These are phyloP conservation scores for Helicoverpa zea DNA, from an alignment of 1,140 invertebrate genomes.

Conservation along the genomic window DNA sequence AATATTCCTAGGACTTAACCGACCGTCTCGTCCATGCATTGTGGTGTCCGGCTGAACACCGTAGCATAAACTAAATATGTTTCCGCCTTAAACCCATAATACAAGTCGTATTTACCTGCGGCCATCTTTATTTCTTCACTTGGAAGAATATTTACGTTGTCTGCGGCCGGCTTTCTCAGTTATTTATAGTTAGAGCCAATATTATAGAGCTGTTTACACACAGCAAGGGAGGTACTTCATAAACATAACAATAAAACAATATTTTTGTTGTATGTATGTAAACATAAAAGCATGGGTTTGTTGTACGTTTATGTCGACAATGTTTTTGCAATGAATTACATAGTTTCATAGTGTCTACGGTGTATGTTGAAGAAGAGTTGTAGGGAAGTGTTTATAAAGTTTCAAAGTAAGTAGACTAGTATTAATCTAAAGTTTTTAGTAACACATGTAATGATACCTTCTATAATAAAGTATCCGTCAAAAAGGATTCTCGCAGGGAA, in stretches of 20 bases:
- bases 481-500: too few relatives aligned
- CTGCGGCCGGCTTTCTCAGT: conserved; percentile 21
- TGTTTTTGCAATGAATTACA: too few relatives aligned
- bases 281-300: not conserved
- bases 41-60: conserved; percentile 17
- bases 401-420: too few relatives aligned
- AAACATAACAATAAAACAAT: not conserved
- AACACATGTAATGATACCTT: too few relatives aligned
- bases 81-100: conserved; percentile 50
- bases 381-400: too few relatives aligned
- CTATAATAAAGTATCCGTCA: too few relatives aligned
- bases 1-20: conserved; percentile 3
- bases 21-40: conserved; percentile 16
- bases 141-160: conserved; percentile 49
- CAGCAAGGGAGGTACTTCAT: not conserved
- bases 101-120: conserved; percentile 52
- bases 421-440: too few relatives aligned
- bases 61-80: conserved; percentile 49
- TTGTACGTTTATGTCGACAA: not conserved
- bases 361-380: not conserved
- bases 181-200: conserved; percentile 45
- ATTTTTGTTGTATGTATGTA: conserved; percentile 3
- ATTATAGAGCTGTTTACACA: conserved; percentile 26
- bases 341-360: too few relatives aligned
- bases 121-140: conserved; percentile 56